Conservation (phyloP, 2,888 invertebrate genomes). For the Oconnorella tubifera region DNA sequence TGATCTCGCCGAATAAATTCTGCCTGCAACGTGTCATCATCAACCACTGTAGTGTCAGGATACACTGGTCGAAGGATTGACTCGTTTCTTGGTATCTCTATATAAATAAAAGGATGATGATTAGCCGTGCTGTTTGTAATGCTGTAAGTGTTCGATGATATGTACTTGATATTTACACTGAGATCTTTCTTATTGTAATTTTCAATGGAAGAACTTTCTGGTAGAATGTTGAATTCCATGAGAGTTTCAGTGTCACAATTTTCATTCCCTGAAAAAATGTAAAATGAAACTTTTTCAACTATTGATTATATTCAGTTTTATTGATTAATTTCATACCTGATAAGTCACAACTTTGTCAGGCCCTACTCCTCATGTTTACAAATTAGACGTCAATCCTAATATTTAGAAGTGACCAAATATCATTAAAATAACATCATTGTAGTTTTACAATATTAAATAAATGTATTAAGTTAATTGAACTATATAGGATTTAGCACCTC, state of each 20-base stretch:
- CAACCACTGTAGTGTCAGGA: conserved; percentile 39
- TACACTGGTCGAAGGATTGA: conserved; percentile 44
- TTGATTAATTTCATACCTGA: too few species aligned
- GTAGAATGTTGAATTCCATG: conserved; percentile 25
- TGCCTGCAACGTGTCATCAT: conserved; percentile 41
- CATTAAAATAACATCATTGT: too few species aligned
- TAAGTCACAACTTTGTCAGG: too few species aligned
- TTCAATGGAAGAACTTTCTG: conserved; percentile 12
- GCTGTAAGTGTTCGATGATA: conserved; percentile 22
- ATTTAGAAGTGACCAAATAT: too few species aligned
- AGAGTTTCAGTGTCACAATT: conserved; percentile 32
- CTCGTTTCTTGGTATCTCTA: conserved; percentile 40
- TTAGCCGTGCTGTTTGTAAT: conserved; percentile 29
- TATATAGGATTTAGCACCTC: too few species aligned
- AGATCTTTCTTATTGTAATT: conserved; percentile 28
- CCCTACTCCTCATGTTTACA: too few species aligned
- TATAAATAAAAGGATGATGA: conserved; percentile 36
- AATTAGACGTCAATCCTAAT: too few species aligned
- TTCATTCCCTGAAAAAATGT: conserved; percentile 18
- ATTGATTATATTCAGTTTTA: too few species aligned
- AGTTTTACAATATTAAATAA: too few species aligned
- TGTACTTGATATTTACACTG: conserved; percentile 26
- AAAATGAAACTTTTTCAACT: neutral
- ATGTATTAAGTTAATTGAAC: too few species aligned
- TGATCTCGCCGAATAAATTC: conserved; percentile 37